Evolutionary conservation across 2,113 vertebrate genomes (phyloP).

Genomic region (Cricetomys ansorgei): DNA sequence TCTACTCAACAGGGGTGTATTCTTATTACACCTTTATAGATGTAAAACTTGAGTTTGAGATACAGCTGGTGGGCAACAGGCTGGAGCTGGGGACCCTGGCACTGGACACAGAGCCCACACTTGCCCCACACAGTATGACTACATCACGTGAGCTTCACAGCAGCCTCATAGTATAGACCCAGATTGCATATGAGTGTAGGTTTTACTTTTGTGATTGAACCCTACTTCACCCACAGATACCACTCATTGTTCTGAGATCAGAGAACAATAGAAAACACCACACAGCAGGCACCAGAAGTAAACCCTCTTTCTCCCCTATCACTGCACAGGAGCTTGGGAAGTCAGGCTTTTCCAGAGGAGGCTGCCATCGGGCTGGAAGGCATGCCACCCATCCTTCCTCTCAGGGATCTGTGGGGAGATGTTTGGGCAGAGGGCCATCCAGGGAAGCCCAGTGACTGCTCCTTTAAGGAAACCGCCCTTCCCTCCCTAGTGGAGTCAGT

Average conservation of each 20-base stretch:
- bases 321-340: not conserved
- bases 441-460: not conserved
- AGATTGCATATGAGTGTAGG: not conserved
- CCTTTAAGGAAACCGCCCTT: constrained; percentile 63
- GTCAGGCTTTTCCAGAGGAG: not conserved
- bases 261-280: not conserved
- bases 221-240: not conserved
- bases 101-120: not conserved
- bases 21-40: not conserved
- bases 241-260: not conserved
- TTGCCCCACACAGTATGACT: not conserved
- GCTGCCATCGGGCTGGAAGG: not conserved
- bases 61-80: not conserved
- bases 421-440: not conserved
- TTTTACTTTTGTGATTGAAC: not conserved
- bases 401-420: not conserved
- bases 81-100: accelerated
- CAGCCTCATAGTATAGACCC: not conserved
- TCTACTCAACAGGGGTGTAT: not conserved
- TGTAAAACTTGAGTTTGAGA: not conserved
- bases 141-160: not conserved
- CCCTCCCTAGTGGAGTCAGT: constrained; percentile 85
- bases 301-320: not conserved
- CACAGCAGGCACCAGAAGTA: not conserved
- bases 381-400: not conserved